A percentile compares a stretch with the other conserved stretches of the same genome.
Conservation (phyloP, 2,113 vertebrate genomes). For the Platysternon megacephalum region DNA sequence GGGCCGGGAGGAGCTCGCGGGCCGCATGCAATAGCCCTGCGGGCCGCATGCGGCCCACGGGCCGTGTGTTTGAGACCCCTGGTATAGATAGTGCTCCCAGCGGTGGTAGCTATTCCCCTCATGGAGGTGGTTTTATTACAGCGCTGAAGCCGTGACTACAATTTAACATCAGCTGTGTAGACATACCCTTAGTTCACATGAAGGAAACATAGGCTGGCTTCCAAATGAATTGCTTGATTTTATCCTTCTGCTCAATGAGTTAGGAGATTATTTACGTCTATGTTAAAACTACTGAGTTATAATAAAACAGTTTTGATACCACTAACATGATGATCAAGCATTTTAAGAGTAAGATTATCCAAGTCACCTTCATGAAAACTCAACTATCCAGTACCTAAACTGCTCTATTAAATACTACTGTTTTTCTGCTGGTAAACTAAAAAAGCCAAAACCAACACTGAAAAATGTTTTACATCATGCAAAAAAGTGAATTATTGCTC, state of each 20-base stretch:
- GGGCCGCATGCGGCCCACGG: too few relatives aligned
- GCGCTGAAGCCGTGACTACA: too few relatives aligned
- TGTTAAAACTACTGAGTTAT: constrained; percentile 53
- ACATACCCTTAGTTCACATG: constrained; percentile 5
- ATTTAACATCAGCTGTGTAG: too few relatives aligned
- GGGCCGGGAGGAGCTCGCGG: too few relatives aligned
- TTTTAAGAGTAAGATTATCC: constrained; percentile 57
- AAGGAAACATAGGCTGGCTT: constrained; percentile 55
- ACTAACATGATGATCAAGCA: constrained; percentile 47
- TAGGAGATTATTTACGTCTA: constrained; percentile 65
- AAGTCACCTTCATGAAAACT: constrained; percentile 79
- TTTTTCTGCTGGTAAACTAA: not conserved
- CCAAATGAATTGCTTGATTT: constrained; percentile 33
- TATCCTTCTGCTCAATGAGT: constrained; percentile 58
- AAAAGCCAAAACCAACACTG: not conserved
- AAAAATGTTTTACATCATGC: not conserved
- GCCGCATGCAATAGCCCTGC: too few relatives aligned
- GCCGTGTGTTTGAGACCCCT: too few relatives aligned
- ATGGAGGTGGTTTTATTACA: too few relatives aligned
- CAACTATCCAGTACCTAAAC: not conserved
- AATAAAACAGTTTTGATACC: constrained; percentile 56
- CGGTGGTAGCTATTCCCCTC: too few relatives aligned
- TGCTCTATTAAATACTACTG: constrained; percentile 49
- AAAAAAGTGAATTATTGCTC: not conserved
- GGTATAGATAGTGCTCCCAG: too few relatives aligned